These are phyloP conservation scores for Phylloscopus trochilus DNA, from an alignment of 2,113 vertebrate species.

Conservation along the genomic window DNA sequence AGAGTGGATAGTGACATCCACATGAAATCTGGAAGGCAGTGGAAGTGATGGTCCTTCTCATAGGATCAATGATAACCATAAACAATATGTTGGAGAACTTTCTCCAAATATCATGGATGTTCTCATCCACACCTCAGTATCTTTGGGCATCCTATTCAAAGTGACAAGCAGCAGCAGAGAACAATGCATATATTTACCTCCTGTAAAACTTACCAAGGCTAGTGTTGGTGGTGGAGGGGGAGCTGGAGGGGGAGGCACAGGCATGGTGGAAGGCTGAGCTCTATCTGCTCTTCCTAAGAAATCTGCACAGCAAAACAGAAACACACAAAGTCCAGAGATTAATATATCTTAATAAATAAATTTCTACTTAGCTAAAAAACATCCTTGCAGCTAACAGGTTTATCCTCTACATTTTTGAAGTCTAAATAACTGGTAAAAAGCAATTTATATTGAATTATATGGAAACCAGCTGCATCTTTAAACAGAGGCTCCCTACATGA, in stretches of 20 bases:
- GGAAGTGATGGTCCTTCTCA: not conserved
- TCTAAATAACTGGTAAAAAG: not conserved
- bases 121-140: not conserved
- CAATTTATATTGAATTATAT: not conserved
- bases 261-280: constrained; percentile 80
- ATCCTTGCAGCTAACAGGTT: not conserved
- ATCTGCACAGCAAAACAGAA: constrained; percentile 58
- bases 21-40: not conserved
- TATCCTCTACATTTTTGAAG: not conserved
- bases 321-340: not conserved
- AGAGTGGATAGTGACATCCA: not conserved
- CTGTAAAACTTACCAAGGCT: constrained; percentile 75
- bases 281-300: constrained; percentile 49
- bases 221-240: constrained; percentile 88
- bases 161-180: not conserved
- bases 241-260: constrained; percentile 85
- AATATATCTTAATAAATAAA: not conserved
- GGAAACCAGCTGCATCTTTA: not conserved
- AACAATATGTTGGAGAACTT: not conserved
- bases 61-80: not conserved
- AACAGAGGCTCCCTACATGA: not conserved
- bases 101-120: not conserved
- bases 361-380: not conserved
- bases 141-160: not conserved
- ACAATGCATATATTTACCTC: not conserved